Evolutionary conservation across 2,113 vertebrate species (phyloP).

Genomic region (cattle (Bos taurus)): DNA sequence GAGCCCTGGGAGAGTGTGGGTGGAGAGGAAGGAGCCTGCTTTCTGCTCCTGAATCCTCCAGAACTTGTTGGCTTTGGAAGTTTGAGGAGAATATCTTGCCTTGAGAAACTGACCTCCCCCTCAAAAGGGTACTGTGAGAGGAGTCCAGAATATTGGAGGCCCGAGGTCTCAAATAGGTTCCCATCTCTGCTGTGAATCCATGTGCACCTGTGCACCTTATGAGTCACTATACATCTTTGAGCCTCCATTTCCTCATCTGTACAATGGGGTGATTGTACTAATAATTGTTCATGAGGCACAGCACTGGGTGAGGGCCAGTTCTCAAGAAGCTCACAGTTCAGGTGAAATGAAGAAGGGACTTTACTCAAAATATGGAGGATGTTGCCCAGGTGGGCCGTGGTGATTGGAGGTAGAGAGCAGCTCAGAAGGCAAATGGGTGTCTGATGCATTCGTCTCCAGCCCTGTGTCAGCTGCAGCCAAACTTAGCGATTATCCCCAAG

Average conservation of each 20-base stretch:
- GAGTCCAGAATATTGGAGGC: background rate
- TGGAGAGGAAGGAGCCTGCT: background rate
- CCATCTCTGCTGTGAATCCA: background rate
- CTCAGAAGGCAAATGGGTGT: background rate
- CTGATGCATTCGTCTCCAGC: background rate
- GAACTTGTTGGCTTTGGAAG: background rate
- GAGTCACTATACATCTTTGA: background rate
- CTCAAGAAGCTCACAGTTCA: background rate
- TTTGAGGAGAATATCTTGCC: background rate
- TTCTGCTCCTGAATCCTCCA: background rate
- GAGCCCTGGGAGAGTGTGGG: background rate
- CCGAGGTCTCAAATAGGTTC: background rate
- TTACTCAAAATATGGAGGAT: background rate
- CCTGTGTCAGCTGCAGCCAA: background rate
- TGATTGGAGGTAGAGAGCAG: background rate
- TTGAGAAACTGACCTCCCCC: background rate
- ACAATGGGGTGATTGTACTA: background rate
- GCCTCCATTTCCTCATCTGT: background rate
- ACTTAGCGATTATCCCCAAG: accelerated
- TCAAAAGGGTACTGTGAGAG: background rate
- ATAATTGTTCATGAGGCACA: background rate
- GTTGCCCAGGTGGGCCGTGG: accelerated
- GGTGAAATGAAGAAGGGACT: background rate
- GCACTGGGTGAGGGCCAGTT: background rate
- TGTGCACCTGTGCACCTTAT: background rate